phyloP scores from a whole-genome alignment of 2,113 vertebrate species.

The Lepus europaeus region DNA sequence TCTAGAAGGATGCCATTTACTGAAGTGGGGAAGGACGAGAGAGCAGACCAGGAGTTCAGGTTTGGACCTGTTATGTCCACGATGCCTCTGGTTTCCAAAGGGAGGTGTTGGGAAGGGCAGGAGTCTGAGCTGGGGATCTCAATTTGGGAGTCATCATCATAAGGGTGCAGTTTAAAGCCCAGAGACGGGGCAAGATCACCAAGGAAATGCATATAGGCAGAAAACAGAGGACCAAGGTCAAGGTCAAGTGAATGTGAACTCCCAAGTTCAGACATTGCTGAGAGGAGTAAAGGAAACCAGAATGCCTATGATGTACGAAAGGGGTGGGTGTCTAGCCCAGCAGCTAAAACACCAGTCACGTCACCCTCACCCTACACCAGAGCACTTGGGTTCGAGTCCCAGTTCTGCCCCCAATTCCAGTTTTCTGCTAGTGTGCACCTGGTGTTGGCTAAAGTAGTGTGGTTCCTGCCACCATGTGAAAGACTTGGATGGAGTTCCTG shows the following conservation, averaged over 20 bases:
- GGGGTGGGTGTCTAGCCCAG: no score
- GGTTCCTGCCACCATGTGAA: no score
- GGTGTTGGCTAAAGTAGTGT: no score
- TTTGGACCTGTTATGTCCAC: not conserved
- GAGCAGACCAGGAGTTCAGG: not conserved
- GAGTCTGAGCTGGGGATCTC: not conserved
- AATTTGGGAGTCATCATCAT: not conserved
- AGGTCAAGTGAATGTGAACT: not conserved
- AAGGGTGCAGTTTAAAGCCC: not conserved
- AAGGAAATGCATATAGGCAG: not conserved
- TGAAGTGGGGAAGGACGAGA: not conserved
- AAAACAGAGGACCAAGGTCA: constrained; percentile 5
- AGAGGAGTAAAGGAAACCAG: not conserved
- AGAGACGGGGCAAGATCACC: not conserved
- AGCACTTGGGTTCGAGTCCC: no score
- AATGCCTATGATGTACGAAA: not conserved
- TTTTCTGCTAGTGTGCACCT: no score
- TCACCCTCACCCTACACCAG: no score
- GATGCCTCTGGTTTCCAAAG: not conserved
- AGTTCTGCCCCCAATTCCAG: no score
- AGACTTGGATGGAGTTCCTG: no score
- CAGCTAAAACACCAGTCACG: no score
- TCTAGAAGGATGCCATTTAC: not conserved
- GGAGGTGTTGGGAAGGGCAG: not conserved
- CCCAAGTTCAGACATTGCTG: not conserved